Conservation (phyloP, 2,888 invertebrate species). For the Falcaria lacertinaria region DNA sequence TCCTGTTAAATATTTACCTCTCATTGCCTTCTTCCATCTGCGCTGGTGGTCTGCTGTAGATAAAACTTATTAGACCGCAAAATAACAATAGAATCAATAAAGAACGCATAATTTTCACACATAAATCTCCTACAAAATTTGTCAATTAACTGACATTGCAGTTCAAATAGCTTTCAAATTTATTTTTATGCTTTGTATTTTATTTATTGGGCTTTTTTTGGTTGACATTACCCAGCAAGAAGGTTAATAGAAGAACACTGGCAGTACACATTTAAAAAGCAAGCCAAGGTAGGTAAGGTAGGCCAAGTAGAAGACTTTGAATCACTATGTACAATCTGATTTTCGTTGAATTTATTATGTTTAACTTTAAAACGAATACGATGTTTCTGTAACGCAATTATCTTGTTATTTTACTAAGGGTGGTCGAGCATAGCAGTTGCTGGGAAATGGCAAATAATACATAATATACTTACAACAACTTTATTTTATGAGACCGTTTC, state of each 20-base stretch:
- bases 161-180: conserved; percentile 24
- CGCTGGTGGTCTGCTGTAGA: conserved; percentile 32
- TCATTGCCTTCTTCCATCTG: conserved; percentile 33
- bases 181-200: conserved; percentile 3
- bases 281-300: too few species aligned
- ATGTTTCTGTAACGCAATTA: too few species aligned
- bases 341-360: too few species aligned
- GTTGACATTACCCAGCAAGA: background rate
- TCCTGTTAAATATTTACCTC: conserved; percentile 25
- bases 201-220: background rate
- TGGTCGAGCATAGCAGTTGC: background rate
- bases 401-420: too few species aligned
- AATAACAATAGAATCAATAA: conserved; percentile 25
- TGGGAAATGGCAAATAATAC: conserved; percentile 25
- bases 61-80: conserved; percentile 18
- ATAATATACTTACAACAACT: conserved; percentile 69
- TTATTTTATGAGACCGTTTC: conserved; percentile 78
- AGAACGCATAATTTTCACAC: conserved; percentile 34
- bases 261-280: background rate
- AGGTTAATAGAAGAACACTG: background rate
- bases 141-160: conserved; percentile 21
- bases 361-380: too few species aligned
- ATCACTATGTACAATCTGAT: too few species aligned
- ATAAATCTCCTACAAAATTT: conserved; percentile 31
- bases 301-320: too few species aligned